phyloP scores from a whole-genome alignment of 2,888 invertebrate genomes.

The Frankliniella fusca region DNA sequence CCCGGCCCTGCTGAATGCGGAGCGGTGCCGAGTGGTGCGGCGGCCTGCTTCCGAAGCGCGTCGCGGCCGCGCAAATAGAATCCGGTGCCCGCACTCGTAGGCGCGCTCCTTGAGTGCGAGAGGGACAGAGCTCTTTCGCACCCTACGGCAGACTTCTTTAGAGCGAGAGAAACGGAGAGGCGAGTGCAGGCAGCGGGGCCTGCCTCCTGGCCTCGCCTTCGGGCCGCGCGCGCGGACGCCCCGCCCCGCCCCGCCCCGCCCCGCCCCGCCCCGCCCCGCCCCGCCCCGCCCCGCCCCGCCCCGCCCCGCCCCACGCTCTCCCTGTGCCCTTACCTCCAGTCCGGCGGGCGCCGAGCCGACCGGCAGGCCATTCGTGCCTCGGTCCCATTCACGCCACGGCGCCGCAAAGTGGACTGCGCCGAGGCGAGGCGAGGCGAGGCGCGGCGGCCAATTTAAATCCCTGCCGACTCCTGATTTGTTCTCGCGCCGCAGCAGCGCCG shows the following conservation, averaged over 20 bases:
- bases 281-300: not conserved
- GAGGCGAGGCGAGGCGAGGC: not conserved
- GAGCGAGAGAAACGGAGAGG: too few species aligned
- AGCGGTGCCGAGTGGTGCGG: not conserved
- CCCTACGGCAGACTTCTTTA: too few species aligned
- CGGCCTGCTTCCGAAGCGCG: not conserved
- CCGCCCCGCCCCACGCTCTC: not conserved
- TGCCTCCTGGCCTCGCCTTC: too few species aligned
- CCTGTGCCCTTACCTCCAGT: not conserved
- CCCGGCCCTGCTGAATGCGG: not conserved
- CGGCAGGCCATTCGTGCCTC: constrained; percentile 1
- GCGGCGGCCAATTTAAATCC: not conserved
- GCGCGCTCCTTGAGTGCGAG: too few species aligned
- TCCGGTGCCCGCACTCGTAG: too few species aligned
- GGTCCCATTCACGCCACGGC: not conserved
- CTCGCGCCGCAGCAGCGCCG: not conserved
- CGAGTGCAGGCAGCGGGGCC: too few species aligned
- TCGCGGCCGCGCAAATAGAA: too few species aligned
- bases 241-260: not conserved
- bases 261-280: not conserved
- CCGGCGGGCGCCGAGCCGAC: not conserved
- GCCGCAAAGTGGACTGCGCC: not conserved
- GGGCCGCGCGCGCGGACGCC: too few species aligned
- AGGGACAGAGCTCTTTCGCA: too few species aligned
- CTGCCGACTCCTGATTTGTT: not conserved